These are phyloP conservation scores for Tursiops truncatus DNA, from an alignment of 2,113 vertebrate genomes.

Conservation along the genomic window DNA sequence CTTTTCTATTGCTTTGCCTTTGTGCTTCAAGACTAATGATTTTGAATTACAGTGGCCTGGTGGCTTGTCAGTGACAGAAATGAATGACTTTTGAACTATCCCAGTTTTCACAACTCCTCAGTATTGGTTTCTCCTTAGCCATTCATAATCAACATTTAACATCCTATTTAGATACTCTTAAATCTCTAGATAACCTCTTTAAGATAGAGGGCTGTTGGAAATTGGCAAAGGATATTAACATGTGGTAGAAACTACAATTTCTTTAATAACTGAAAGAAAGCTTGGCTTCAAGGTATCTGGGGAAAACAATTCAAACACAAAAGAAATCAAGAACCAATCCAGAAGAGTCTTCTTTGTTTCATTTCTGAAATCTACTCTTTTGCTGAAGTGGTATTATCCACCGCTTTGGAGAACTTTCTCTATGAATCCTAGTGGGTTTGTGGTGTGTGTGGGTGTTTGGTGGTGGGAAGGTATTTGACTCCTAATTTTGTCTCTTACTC, in stretches of 20 bases:
- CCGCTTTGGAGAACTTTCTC: not conserved
- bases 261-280: slow-evolving; percentile 64
- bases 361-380: slow-evolving; percentile 40
- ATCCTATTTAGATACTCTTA: slow-evolving; percentile 74
- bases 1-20: slow-evolving; percentile 58
- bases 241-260: slow-evolving; percentile 25
- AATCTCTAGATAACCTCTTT: slow-evolving; percentile 46
- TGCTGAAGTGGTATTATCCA: slow-evolving; percentile 30
- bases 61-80: slow-evolving; percentile 82
- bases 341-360: slow-evolving; percentile 68
- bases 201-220: slow-evolving; percentile 70
- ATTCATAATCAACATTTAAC: slow-evolving; percentile 77
- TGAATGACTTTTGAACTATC: slow-evolving; percentile 65
- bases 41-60: slow-evolving; percentile 80
- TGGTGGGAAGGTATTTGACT: not conserved
- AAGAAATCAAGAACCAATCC: slow-evolving; percentile 31
- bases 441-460: not conserved
- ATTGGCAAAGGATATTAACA: slow-evolving; percentile 47
- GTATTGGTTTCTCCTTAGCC: slow-evolving; percentile 72
- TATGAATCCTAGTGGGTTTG: not conserved
- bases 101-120: slow-evolving; percentile 68
- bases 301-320: slow-evolving; percentile 63
- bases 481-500: slow-evolving; percentile 30
- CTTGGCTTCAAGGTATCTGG: slow-evolving; percentile 1
- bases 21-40: slow-evolving; percentile 75